Percentiles rank a stretch among this genome's conserved stretches.
Conservation (phyloP, 2,113 vertebrate species). For the Accipiter virgatus region DNA sequence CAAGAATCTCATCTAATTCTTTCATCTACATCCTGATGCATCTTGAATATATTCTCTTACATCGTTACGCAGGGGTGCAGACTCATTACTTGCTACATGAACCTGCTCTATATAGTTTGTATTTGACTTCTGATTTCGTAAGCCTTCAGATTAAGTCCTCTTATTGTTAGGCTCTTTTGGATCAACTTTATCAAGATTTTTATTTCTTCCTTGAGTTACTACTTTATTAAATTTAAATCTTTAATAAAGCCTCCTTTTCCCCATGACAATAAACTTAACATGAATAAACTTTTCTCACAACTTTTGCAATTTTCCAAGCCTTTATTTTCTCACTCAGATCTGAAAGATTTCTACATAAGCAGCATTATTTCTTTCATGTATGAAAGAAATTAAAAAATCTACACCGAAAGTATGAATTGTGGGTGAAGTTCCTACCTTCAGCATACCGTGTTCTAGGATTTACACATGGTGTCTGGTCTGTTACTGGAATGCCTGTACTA, state of each 20-base stretch:
- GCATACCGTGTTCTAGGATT: background rate
- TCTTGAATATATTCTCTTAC: background rate
- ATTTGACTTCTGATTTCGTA: conserved; percentile 25
- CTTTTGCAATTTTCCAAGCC: background rate
- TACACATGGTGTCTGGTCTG: background rate
- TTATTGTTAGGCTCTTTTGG: conserved; percentile 45
- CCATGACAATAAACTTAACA: conserved; percentile 58
- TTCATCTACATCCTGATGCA: background rate
- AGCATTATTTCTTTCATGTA: background rate
- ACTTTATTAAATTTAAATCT: conserved; percentile 77
- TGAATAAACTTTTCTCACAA: conserved; percentile 49
- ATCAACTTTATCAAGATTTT: conserved; percentile 67
- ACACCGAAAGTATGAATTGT: background rate
- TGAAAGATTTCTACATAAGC: background rate
- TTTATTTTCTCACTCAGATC: background rate
- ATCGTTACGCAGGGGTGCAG: background rate
- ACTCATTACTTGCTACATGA: conserved; percentile 15
- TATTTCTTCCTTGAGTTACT: conserved; percentile 69
- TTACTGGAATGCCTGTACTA: background rate
- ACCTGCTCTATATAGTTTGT: background rate
- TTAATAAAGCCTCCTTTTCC: conserved; percentile 66
- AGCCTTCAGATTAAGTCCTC: conserved; percentile 48
- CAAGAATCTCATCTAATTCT: conserved; percentile 57
- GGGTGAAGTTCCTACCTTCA: background rate
- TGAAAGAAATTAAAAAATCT: background rate